Conservation (phyloP, 2,797 vertebrate species). For the Liasis olivaceus region DNA sequence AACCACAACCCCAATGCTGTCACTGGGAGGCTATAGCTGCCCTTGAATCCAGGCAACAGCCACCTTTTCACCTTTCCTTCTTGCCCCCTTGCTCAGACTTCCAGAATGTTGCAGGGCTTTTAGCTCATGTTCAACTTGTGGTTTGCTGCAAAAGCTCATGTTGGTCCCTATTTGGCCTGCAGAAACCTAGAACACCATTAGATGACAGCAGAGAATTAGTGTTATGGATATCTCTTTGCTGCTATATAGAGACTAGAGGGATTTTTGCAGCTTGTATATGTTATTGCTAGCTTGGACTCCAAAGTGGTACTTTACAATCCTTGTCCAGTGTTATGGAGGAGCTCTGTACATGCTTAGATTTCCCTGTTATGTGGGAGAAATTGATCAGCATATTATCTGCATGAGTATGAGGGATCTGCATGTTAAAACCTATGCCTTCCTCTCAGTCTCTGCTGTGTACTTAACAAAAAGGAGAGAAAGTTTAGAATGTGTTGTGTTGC, state of each 20-base stretch:
- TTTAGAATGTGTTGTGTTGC: not conserved
- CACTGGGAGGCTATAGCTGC: not conserved
- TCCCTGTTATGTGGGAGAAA: not conserved
- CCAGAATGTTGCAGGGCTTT: not conserved
- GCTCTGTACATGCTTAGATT: not conserved
- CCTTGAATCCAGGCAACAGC: not conserved
- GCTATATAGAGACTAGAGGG: not conserved
- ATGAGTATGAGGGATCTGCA: not conserved
- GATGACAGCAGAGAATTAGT: not conserved
- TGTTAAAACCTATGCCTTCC: not conserved
- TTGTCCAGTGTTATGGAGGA: not conserved
- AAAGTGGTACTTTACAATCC: not conserved
- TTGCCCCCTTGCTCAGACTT: not conserved
- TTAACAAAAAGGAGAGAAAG: not conserved
- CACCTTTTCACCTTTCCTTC: not conserved
- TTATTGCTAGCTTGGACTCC: not conserved
- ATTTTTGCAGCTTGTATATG: not conserved
- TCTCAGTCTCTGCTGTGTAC: not conserved
- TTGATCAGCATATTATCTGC: not conserved
- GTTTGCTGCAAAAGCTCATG: not conserved
- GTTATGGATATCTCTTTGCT: not conserved
- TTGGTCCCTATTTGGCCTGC: not conserved
- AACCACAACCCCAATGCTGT: not conserved
- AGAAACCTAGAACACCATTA: not conserved
- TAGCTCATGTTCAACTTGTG: not conserved